These are phyloP conservation scores for Enteromius paludinosus DNA, from an alignment of 2,797 vertebrate genomes.

Conservation along the genomic window DNA sequence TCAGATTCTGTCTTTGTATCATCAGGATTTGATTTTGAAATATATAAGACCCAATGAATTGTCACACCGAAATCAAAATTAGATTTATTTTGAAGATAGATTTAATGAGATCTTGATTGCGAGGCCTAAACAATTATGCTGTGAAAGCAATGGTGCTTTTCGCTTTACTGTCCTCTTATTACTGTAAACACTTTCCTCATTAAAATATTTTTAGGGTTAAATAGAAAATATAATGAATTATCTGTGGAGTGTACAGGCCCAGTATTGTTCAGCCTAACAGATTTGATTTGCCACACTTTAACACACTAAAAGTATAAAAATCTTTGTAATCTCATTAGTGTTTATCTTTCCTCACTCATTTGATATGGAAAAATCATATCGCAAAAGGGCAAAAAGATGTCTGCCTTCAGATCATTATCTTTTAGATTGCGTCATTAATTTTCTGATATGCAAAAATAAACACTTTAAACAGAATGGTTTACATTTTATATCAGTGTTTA, in stretches of 20 bases:
- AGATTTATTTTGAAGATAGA: not conserved
- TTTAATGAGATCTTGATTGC: slow-evolving; percentile 12
- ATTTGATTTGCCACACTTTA: slow-evolving; percentile 25
- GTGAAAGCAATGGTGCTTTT: not conserved
- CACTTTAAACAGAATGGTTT: not conserved
- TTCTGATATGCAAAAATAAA: not conserved
- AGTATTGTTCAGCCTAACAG: not conserved
- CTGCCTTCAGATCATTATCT: slow-evolving; percentile 19
- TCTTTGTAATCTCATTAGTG: slow-evolving; percentile 34
- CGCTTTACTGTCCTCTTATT: not conserved
- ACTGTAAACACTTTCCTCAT: not conserved
- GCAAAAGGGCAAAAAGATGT: slow-evolving; percentile 39
- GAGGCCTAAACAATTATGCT: not conserved
- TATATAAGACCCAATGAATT: not conserved
- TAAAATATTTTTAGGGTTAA: not conserved
- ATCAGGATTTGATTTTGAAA: not conserved
- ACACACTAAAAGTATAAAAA: slow-evolving; percentile 24
- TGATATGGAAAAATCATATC: slow-evolving; percentile 17
- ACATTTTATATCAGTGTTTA: not conserved
- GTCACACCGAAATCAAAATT: slow-evolving; percentile 15
- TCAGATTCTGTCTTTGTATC: not conserved
- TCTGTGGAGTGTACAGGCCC: not conserved
- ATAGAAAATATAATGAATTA: slow-evolving; percentile 25
- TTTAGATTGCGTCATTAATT: not conserved
- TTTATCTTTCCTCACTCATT: slow-evolving; percentile 34